Percentiles rank a stretch among this genome's conserved stretches.
These are phyloP conservation scores for Batillaria attramentaria DNA, from an alignment of 1,140 invertebrate genomes.

Conservation along the genomic window DNA sequence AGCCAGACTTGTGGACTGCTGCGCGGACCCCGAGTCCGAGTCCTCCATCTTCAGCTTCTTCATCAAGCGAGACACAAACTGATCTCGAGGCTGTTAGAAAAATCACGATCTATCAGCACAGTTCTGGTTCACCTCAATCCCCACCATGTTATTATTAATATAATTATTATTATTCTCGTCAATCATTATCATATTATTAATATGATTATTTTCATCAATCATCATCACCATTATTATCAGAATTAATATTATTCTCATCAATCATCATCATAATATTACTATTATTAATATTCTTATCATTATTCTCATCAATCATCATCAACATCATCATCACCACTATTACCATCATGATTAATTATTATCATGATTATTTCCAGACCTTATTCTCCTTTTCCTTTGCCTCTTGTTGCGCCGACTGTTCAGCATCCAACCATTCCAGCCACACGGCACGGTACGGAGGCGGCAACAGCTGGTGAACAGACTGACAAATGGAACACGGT, in stretches of 20 bases:
- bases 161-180: no score
- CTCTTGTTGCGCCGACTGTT: constrained; percentile 50
- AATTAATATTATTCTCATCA: background rate
- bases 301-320: background rate
- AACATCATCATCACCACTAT: background rate
- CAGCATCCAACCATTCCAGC: constrained; percentile 66
- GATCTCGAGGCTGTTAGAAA: constrained; percentile 63
- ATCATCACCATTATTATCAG: background rate
- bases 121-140: background rate
- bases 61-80: constrained; percentile 62
- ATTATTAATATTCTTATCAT: background rate
- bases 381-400: constrained; percentile 64
- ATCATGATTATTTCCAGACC: constrained; percentile 39
- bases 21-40: no score
- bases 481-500: constrained; percentile 46
- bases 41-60: constrained; percentile 58
- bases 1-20: no score
- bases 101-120: background rate
- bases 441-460: constrained; percentile 67
- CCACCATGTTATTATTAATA: background rate
- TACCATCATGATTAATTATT: no score
- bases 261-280: no score
- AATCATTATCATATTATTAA: no score
- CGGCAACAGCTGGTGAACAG: constrained; percentile 66
- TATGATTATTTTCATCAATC: background rate